Evolutionary conservation across 2,888 invertebrate species (phyloP).

Genomic region (Celastrina argiolus): DNA sequence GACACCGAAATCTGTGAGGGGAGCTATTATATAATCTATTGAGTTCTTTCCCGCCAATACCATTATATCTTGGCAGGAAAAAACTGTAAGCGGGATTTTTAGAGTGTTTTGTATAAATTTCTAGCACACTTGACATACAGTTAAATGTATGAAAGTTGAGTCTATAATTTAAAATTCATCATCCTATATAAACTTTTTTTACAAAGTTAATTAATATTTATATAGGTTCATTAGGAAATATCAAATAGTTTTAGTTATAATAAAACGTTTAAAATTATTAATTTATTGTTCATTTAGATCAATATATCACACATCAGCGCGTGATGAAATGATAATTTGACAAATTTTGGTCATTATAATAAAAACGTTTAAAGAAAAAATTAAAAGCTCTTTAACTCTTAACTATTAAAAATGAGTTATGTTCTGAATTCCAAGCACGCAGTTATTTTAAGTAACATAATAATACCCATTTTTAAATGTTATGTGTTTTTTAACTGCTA

Average conservation of each 20-base stretch:
- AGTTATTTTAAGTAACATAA: too few species aligned
- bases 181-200: not conserved
- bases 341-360: not conserved
- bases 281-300: not conserved
- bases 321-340: conserved; percentile 4
- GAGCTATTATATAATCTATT: too few species aligned
- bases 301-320: not conserved
- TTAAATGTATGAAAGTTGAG: too few species aligned
- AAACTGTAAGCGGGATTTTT: too few species aligned
- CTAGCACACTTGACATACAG: too few species aligned
- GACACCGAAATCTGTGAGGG: too few species aligned
- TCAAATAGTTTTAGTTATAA: not conserved
- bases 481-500: too few species aligned
- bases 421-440: not conserved
- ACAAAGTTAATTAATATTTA: not conserved
- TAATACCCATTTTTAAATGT: too few species aligned
- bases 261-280: not conserved
- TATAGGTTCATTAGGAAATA: not conserved
- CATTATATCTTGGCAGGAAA: too few species aligned
- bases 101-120: too few species aligned
- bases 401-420: not conserved
- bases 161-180: too few species aligned
- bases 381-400: not conserved
- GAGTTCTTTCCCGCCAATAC: too few species aligned
- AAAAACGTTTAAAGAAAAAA: not conserved